Percentiles rank a stretch among this genome's conserved stretches.
Conservation (phyloP, 1,140 invertebrate species). For the Drosophila ficusphila region DNA sequence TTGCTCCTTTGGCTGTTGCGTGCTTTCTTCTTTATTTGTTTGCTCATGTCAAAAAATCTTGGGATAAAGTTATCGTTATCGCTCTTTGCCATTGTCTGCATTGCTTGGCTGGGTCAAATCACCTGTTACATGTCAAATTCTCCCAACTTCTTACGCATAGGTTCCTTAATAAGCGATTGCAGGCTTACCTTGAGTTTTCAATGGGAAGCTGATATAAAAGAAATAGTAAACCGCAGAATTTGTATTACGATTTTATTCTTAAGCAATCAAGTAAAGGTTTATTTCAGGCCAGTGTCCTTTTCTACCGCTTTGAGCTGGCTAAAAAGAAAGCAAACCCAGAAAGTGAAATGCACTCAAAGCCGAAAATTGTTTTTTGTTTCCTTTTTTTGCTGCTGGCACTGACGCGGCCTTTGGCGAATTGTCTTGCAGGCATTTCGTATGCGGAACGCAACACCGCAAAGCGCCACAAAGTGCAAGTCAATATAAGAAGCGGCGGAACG, state of each 20-base stretch:
- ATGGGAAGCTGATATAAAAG: not conserved
- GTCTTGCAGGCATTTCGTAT: constrained; percentile 64
- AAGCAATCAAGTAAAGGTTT: too few relatives aligned
- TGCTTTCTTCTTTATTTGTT: constrained; percentile 62
- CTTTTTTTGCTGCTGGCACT: constrained; percentile 5
- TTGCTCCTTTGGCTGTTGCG: constrained; percentile 38
- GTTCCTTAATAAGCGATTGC: constrained; percentile 26
- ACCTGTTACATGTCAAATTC: constrained; percentile 68
- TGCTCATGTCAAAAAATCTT: constrained; percentile 70
- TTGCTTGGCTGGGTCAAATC: constrained; percentile 52
- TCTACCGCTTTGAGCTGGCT: too few relatives aligned
- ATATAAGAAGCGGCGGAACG: constrained; percentile 39
- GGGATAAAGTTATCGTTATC: constrained; percentile 72
- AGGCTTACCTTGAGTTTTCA: not conserved
- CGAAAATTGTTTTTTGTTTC: constrained; percentile 42
- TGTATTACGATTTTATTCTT: too few relatives aligned
- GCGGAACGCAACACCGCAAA: constrained; percentile 34
- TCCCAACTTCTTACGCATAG: constrained; percentile 47
- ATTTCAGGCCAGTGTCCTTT: too few relatives aligned
- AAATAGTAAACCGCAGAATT: not conserved
- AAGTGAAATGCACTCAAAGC: constrained; percentile 53
- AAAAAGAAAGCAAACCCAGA: constrained; percentile 5
- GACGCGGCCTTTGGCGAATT: constrained; percentile 25
- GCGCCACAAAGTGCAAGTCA: constrained; percentile 72
- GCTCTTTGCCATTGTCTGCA: constrained; percentile 37